Evolutionary conservation across 2,113 vertebrate genomes (phyloP).

Genomic region (Eudorcas thomsonii): DNA sequence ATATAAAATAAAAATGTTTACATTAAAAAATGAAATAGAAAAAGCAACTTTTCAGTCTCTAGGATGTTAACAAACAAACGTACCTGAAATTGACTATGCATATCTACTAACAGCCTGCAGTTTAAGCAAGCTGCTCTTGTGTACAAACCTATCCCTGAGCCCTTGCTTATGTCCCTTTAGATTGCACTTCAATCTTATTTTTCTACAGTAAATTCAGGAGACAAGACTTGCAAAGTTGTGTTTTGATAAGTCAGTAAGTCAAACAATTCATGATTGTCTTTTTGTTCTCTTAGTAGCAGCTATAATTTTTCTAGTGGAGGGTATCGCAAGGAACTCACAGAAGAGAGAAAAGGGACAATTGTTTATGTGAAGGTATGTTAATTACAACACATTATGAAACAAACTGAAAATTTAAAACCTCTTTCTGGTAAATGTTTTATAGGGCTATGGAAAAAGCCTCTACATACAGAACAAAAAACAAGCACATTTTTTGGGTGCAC

Average conservation of each 20-base stretch:
- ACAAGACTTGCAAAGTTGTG: neutral
- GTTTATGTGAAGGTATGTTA: neutral
- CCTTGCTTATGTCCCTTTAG: neutral
- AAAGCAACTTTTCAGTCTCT: neutral
- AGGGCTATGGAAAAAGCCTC: neutral
- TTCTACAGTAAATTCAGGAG: neutral
- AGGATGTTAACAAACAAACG: neutral
- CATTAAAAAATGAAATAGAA: neutral
- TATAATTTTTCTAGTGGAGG: neutral
- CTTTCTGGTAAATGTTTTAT: neutral
- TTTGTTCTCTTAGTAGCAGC: neutral
- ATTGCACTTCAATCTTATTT: neutral
- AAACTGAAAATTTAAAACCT: neutral
- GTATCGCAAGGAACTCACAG: neutral
- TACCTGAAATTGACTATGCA: neutral
- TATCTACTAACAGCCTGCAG: neutral
- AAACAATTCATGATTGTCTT: neutral
- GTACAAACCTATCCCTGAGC: neutral
- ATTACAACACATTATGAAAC: neutral
- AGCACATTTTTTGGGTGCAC: neutral
- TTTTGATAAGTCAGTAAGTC: neutral
- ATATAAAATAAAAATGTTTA: neutral
- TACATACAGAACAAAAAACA: neutral
- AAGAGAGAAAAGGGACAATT: neutral
- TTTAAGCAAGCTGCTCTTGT: neutral